phyloP scores from a whole-genome alignment of 2,888 invertebrate species.

The Thalpophila matura region DNA sequence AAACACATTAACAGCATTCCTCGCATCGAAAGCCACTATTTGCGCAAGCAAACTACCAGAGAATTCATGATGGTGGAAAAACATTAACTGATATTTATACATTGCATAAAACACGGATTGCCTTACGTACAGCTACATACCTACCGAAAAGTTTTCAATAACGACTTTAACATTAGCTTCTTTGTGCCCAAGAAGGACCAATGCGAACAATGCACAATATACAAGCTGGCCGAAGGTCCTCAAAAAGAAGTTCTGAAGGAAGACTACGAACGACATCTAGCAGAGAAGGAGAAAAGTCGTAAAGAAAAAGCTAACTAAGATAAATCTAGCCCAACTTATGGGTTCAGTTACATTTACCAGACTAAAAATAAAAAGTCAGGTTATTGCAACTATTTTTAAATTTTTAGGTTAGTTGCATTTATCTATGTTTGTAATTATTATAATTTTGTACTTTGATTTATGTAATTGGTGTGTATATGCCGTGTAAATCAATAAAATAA shows the following conservation, averaged over 20 bases:
- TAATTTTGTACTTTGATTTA: no score
- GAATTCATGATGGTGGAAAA: not conserved
- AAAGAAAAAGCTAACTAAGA: no score
- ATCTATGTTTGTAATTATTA: no score
- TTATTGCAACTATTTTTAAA: slow-evolving; percentile 27
- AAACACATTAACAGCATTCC: no score
- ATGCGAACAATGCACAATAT: slow-evolving; percentile 2
- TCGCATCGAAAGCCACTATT: slow-evolving; percentile 10
- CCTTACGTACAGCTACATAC: not conserved
- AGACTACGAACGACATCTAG: not conserved
- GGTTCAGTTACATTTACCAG: slow-evolving; percentile 33
- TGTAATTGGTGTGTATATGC: no score
- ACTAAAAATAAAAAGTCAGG: slow-evolving; percentile 33
- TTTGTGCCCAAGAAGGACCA: slow-evolving; percentile 5
- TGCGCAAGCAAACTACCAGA: not conserved
- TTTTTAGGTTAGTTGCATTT: slow-evolving; percentile 31
- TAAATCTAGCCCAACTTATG: slow-evolving; percentile 14
- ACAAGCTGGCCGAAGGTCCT: not conserved
- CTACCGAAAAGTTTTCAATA: slow-evolving; percentile 2
- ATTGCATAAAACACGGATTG: not conserved
- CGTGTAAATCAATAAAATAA: no score
- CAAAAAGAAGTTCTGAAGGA: not conserved
- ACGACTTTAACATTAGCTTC: no score
- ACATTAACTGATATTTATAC: slow-evolving; percentile 6
- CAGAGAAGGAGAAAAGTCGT: not conserved